Conservation (phyloP, 2,888 invertebrate species). For the Drosophila nr. medialis region DNA sequence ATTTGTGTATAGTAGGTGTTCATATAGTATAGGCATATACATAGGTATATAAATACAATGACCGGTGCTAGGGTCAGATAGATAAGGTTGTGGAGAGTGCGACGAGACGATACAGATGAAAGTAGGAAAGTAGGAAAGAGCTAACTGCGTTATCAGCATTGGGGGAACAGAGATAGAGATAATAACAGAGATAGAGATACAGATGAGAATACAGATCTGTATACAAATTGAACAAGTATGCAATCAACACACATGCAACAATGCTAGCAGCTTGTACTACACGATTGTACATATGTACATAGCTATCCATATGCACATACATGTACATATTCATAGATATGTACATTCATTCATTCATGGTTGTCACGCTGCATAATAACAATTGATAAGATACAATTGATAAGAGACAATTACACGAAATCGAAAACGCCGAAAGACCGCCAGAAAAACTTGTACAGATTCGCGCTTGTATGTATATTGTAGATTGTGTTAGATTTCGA, state of each 20-base stretch:
- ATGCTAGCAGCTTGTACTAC: conserved; percentile 54
- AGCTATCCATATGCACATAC: conserved; percentile 2
- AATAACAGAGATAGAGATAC: conserved; percentile 27
- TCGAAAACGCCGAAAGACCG: conserved; percentile 1
- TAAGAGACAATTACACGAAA: conserved; percentile 28
- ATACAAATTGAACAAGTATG: conserved; percentile 68
- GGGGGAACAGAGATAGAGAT: neutral
- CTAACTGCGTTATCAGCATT: conserved; percentile 33
- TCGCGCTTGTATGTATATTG: neutral
- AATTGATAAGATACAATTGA: conserved; percentile 37
- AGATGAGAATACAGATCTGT: conserved; percentile 21
- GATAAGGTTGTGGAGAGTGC: conserved; percentile 29
- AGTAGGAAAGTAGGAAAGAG: neutral
- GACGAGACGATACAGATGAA: neutral
- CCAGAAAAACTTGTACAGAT: neutral
- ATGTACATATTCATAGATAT: neutral
- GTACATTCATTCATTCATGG: conserved; percentile 29
- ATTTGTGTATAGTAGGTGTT: neutral
- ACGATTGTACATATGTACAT: conserved; percentile 23
- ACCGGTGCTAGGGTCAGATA: conserved; percentile 31
- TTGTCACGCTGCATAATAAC: conserved; percentile 48
- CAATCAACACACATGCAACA: conserved; percentile 46
- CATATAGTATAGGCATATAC: neutral
- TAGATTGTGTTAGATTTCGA: conserved; percentile 4
- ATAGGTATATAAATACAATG: conserved; percentile 13